Evolutionary conservation across 2,888 invertebrate genomes (phyloP).

Genomic region (Hypolimnas misippus): DNA sequence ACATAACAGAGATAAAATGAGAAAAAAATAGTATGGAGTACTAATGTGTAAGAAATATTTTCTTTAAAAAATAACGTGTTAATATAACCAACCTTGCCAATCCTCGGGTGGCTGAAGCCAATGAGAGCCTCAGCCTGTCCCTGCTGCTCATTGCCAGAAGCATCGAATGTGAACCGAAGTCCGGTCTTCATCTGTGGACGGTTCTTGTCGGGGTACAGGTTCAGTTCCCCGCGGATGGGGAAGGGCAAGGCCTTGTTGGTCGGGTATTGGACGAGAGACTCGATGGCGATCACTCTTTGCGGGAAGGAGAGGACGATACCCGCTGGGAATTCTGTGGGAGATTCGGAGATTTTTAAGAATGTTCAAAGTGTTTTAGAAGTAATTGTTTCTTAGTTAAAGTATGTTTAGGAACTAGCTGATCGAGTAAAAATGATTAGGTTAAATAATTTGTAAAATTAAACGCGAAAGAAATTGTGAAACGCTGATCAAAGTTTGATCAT

Average conservation of each 20-base stretch:
- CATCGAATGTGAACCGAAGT: constrained; percentile 80
- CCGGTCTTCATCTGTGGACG: constrained; percentile 88
- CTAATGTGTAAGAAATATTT: too few relatives aligned
- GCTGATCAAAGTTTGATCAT: too few relatives aligned
- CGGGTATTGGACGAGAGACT: constrained; percentile 80
- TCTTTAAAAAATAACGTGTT: too few relatives aligned
- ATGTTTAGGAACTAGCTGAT: too few relatives aligned
- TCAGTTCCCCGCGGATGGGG: constrained; percentile 85
- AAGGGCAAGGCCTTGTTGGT: constrained; percentile 77
- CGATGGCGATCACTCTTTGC: constrained; percentile 86
- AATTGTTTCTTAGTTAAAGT: too few relatives aligned
- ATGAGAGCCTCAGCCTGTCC: constrained; percentile 81
- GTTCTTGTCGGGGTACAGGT: constrained; percentile 88
- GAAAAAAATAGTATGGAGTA: too few relatives aligned
- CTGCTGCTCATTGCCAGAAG: constrained; percentile 74
- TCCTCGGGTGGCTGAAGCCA: constrained; percentile 87
- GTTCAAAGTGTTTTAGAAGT: too few relatives aligned
- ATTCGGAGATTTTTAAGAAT: neutral
- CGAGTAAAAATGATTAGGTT: too few relatives aligned
- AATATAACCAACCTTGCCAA: constrained; percentile 84
- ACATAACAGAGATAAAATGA: too few relatives aligned
- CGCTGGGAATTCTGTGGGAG: constrained; percentile 61
- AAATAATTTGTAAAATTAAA: too few relatives aligned
- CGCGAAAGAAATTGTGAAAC: too few relatives aligned
- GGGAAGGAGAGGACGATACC: constrained; percentile 87